phyloP scores from a whole-genome alignment of 1,140 invertebrate species.

The Aphelinus atriplicis region DNA sequence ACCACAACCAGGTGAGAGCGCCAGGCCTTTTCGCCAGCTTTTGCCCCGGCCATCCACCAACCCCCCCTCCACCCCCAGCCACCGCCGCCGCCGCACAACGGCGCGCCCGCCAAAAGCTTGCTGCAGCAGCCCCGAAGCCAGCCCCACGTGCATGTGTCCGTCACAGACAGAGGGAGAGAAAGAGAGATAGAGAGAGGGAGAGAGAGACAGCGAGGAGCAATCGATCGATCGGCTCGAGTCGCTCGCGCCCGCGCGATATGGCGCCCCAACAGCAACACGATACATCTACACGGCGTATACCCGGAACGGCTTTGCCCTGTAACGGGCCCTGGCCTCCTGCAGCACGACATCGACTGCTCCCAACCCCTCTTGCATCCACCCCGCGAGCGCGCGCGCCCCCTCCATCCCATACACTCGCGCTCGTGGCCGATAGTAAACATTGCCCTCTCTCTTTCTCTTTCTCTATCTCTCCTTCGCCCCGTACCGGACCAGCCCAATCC shows the following conservation, averaged over 20 bases:
- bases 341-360: too few relatives aligned
- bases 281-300: background rate
- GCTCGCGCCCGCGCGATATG: slow-evolving; percentile 9
- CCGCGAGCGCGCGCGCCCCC: too few relatives aligned
- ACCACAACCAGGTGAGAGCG: too few relatives aligned
- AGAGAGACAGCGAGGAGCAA: background rate
- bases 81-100: too few relatives aligned
- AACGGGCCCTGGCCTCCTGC: too few relatives aligned
- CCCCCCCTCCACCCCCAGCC: too few relatives aligned
- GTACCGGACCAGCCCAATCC: too few relatives aligned
- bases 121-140: slow-evolving; percentile 11
- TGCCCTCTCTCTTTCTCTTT: background rate
- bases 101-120: background rate
- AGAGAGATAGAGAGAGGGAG: background rate
- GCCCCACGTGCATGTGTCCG: slow-evolving; percentile 4
- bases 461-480: background rate
- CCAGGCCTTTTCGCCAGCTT: too few relatives aligned
- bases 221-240: background rate
- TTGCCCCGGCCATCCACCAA: too few relatives aligned
- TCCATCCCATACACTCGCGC: too few relatives aligned
- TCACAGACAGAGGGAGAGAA: slow-evolving; percentile 7
- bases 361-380: too few relatives aligned
- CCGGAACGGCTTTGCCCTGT: background rate
- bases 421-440: too few relatives aligned
- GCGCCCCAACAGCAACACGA: slow-evolving; percentile 11